Conservation (phyloP, 2,888 invertebrate genomes). For the Meliscaeva auricollis region DNA sequence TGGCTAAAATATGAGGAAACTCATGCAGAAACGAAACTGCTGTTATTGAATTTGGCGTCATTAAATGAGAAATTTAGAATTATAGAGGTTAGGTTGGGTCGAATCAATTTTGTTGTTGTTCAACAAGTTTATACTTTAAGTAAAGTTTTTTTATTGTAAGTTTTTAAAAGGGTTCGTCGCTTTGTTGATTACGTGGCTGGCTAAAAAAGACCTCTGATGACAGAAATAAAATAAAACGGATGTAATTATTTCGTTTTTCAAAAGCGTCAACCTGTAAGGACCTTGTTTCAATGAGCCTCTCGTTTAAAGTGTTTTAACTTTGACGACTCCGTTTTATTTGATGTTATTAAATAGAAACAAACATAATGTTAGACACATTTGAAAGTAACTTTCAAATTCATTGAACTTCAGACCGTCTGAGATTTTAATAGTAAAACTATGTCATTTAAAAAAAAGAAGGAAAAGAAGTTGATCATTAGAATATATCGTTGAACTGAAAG, state of each 20-base stretch:
- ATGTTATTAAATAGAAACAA: neutral
- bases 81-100: neutral
- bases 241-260: slow-evolving; percentile 26
- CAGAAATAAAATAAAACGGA: slow-evolving; percentile 13
- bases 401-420: too few relatives aligned
- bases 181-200: too few relatives aligned
- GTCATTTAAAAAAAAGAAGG: too few relatives aligned
- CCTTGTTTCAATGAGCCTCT: slow-evolving; percentile 16
- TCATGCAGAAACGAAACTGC: slow-evolving; percentile 5
- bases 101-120: slow-evolving; percentile 6
- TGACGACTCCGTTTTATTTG: neutral
- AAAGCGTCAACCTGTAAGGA: slow-evolving; percentile 36
- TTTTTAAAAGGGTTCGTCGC: slow-evolving; percentile 1
- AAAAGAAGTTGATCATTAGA: too few relatives aligned
- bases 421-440: too few relatives aligned
- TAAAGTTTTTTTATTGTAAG: slow-evolving; percentile 4
- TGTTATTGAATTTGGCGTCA: slow-evolving; percentile 33
- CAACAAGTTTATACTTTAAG: slow-evolving; percentile 28
- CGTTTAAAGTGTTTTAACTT: neutral
- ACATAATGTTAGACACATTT: too few relatives aligned
- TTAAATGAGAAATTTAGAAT: neutral
- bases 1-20: slow-evolving; percentile 4
- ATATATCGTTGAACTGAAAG: too few relatives aligned
- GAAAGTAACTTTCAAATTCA: too few relatives aligned
- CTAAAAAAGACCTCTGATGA: too few relatives aligned